Base-by-base conservation (phyloP, 2,888 invertebrate species). In the Harpagoxenus sublaevis region DNA sequence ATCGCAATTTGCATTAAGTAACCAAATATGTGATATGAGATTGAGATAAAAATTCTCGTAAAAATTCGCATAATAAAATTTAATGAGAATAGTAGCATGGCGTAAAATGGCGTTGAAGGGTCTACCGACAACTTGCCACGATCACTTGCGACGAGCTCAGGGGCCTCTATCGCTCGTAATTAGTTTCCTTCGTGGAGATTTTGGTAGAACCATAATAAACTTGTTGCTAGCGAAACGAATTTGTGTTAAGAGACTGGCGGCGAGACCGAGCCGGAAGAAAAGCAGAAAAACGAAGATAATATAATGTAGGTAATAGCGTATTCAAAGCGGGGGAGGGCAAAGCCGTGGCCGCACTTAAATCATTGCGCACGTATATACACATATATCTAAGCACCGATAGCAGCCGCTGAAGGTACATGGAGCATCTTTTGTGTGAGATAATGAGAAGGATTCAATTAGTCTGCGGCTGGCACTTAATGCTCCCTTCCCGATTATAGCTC, bases 391-490 rank as follows among this genome's bases (percentile, higher is more conserved):
- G 35, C 18, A 23, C 79, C 28, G 63, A 83, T 63, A 83, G 57
- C 42, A 70, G 45, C 31, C 55, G 62, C 31, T n/a, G 73, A 65
- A 79, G 79, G 75, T 83, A 79, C 68, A 66, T 10, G 45, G 60
- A 31, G 82, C 84, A 87, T 84, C 89, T 85, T 89, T 87, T 85
- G 89, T 85, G 83, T 31, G 84, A 81, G 85, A 85, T 89, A 89
- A 89, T 81, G 89, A 88, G 85, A 87, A 84, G 83, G 84, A 89
- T 89, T 85, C 85, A 84, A 89, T 89, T 89, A 89, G 89, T 85
- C 87, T 84, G 85, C 81, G 87, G 85, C 53, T 85, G 89, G 87
- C 89, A 79, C 81, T 79, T 86, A 81, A 85, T 68, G 77, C 75
- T 77, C 55, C 68, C 84, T 68, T 70, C 66, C 62, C 66, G 84